These are phyloP conservation scores for Emydocephalus ijimae DNA, from an alignment of 2,113 vertebrate species.

Conservation along the genomic window DNA sequence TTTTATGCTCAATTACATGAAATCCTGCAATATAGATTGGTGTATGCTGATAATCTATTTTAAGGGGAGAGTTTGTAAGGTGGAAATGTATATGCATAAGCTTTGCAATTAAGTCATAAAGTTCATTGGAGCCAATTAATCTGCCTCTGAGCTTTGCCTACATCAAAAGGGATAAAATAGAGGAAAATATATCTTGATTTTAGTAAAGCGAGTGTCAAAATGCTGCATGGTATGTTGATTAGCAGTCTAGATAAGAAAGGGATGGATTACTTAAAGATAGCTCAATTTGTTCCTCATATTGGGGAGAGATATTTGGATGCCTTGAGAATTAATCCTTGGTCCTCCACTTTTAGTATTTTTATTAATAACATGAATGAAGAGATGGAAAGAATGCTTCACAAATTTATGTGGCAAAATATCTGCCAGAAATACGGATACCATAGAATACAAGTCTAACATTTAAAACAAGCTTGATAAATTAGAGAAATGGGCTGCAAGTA, in stretches of 20 bases:
- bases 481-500: not conserved
- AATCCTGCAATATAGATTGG: not conserved
- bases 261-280: not conserved
- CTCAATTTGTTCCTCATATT: not conserved
- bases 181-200: not conserved
- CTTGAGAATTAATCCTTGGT: not conserved
- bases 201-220: not conserved
- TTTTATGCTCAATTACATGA: not conserved
- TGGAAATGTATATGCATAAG: not conserved
- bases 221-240: not conserved
- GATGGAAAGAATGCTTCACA: not conserved
- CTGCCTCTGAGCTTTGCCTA: not conserved
- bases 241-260: not conserved
- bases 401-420: not conserved
- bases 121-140: not conserved
- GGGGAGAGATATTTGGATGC: not conserved
- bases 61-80: not conserved
- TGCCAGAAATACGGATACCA: not conserved
- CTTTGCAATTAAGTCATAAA: not conserved
- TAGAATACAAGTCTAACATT: not conserved
- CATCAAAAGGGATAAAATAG: not conserved
- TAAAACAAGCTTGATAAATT: not conserved
- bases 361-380: not conserved
- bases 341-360: not conserved
- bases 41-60: not conserved